Base-by-base conservation (phyloP, 2,888 invertebrate species). In the Mamestra brassicae region DNA sequence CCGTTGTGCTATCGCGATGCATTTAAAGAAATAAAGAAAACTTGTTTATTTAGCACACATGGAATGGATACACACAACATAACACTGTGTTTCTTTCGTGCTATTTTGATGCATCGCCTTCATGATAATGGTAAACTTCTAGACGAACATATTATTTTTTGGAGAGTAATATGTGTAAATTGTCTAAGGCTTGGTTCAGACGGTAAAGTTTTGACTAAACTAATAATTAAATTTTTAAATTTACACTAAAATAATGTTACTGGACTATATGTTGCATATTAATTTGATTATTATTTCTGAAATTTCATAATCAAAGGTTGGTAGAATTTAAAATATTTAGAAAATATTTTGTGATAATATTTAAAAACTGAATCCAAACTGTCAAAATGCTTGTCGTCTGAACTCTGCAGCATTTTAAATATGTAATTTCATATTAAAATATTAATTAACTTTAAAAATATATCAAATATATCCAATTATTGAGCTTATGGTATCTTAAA, bases 401-500 rank as follows among this genome's bases (percentile, higher is more conserved):
- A 70, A 79, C 72, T 67, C 0, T 10, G 45, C 47, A 63, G 42
- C n/a, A 63, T 73, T 13, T 0, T 5, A 66, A 65, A 67, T 67
- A 64, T 5, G 36, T 66, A 78, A 78, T 64, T 71, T 71, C 42
- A 11, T 55, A 63, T 63, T 54, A n/a, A 60, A 55, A 54, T 47
- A 70, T 52, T 60, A 36, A 38, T 17, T 36, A 70, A 36, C 10
- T 76, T 74, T 36, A 63, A 67, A 81, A 78, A 64, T 65, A 65
- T 57, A 42, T 65, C 17, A 11, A 54, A 50, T 63, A 13, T 60
- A 42, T 52, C 11, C 10, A 42, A 55, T 54, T 26, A 36, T 62
- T 62, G 79, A 71, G 62, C 47, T 79, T 78, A 83, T 50, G 10
- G 10, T 70, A 65, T 81, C 11, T n/a, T 55, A 26, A 50, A 34